Percentiles rank a stretch among this genome's conserved stretches.
Conservation (phyloP, 2,888 invertebrate genomes). For the Oscheius sp. region DNA sequence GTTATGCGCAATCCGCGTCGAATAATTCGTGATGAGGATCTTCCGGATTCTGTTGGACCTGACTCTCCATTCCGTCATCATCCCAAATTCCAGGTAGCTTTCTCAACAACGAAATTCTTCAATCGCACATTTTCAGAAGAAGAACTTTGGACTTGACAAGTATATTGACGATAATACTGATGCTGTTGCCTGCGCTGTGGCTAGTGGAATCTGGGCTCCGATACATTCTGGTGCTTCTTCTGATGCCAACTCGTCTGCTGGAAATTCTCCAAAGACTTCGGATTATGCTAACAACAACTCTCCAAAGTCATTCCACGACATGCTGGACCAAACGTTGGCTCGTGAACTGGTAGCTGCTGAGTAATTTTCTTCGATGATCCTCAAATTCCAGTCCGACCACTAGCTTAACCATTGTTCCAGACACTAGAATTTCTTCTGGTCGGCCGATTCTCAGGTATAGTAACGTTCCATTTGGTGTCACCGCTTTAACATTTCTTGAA, state of each 20-base stretch:
- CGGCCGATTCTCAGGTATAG: constrained; percentile 19
- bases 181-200: constrained; percentile 21
- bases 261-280: constrained; percentile 6
- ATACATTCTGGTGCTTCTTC: background rate
- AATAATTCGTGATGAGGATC: constrained; percentile 48
- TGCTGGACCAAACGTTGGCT: constrained; percentile 11
- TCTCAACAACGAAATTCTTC: background rate
- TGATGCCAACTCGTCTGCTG: constrained; percentile 7
- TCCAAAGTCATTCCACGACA: constrained; percentile 15
- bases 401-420: constrained; percentile 6
- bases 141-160: constrained; percentile 8
- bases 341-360: constrained; percentile 26
- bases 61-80: constrained; percentile 56
- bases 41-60: constrained; percentile 56
- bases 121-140: background rate
- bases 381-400: constrained; percentile 9
- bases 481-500: constrained; percentile 10
- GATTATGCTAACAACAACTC: constrained; percentile 2
- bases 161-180: constrained; percentile 2
- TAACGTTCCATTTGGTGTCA: constrained; percentile 17
- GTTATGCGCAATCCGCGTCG: constrained; percentile 39
- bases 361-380: constrained; percentile 8
- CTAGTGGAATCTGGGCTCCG: constrained; percentile 14
- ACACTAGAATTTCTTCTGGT: background rate
- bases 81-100: constrained; percentile 57